phyloP scores from a whole-genome alignment of 2,797 vertebrate genomes.

The Taeniopygia guttata region DNA sequence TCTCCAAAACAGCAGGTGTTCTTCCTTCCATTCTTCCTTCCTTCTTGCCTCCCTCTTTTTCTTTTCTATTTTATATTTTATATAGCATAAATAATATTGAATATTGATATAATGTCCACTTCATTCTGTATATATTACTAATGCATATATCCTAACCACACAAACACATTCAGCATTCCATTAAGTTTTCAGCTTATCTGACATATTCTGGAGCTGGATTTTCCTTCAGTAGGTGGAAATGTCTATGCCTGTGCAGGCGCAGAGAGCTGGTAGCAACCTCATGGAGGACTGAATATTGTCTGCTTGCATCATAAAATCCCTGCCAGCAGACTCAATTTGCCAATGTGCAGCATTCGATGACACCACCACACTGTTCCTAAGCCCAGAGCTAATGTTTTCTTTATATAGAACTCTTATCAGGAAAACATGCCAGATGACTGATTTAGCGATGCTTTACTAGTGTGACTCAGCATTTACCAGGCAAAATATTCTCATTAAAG shows the following conservation, averaged over 20 bases:
- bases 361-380: not conserved
- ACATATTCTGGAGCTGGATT: not conserved
- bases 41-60: too few species aligned
- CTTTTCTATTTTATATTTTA: not conserved
- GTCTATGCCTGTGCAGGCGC: not conserved
- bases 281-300: not conserved
- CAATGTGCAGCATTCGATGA: not conserved
- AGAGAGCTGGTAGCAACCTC: not conserved
- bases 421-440: not conserved
- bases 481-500: not conserved
- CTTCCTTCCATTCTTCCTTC: not conserved
- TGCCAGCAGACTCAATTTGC: not conserved
- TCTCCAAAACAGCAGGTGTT: not conserved
- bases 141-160: not conserved
- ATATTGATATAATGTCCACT: not conserved
- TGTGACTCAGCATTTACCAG: not conserved
- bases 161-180: not conserved
- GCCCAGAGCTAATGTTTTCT: not conserved
- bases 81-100: not conserved
- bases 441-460: not conserved
- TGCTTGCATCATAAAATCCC: not conserved
- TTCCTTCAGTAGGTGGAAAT: not conserved
- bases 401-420: not conserved
- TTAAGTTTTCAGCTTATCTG: not conserved
- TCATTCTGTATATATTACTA: not conserved